Evolutionary conservation across 2,113 vertebrate species (phyloP).

Genomic region (Butastur rufipennis): DNA sequence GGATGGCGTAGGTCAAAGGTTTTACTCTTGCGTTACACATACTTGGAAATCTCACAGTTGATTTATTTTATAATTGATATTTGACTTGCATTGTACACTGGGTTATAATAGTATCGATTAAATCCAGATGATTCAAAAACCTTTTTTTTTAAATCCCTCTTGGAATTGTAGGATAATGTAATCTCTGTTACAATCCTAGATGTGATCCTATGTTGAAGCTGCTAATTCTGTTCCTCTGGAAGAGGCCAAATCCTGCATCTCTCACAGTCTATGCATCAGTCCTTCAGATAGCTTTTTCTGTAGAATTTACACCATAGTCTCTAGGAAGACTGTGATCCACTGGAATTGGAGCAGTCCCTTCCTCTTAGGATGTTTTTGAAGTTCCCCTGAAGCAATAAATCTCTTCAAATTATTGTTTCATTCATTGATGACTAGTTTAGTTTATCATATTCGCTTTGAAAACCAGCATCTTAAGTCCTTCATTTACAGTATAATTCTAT

Average conservation of each 20-base stretch:
- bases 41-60: background rate
- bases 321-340: background rate
- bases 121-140: background rate
- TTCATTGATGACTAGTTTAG: background rate
- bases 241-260: background rate
- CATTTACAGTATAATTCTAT: background rate
- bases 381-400: background rate
- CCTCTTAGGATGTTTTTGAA: background rate
- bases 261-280: background rate
- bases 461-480: background rate
- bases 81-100: background rate
- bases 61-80: background rate
- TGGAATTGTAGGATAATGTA: background rate
- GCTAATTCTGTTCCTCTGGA: background rate
- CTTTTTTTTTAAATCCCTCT: background rate
- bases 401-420: background rate
- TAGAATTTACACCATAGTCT: background rate
- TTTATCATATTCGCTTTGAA: background rate
- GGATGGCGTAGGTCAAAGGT: conserved; percentile 41
- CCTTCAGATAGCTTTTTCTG: background rate
- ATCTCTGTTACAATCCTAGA: background rate
- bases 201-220: background rate
- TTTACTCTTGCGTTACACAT: conserved; percentile 27
- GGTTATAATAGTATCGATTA: background rate
- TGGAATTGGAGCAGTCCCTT: background rate